phyloP scores from a whole-genome alignment of 2,888 invertebrate genomes.

The Dasypogon diadema region DNA sequence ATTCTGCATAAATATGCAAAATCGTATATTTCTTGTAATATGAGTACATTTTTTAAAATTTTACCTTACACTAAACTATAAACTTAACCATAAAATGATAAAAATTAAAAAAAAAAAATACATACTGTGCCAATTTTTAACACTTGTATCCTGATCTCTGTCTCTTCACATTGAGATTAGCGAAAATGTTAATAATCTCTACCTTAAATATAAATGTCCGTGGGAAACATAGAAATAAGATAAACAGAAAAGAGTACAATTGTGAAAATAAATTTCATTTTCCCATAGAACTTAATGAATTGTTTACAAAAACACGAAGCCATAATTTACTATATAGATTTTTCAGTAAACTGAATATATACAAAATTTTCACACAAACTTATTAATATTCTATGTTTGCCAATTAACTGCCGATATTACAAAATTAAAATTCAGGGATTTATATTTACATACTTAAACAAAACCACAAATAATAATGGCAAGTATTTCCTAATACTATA shows the following conservation, averaged over 20 bases:
- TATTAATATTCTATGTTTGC: constrained; percentile 1
- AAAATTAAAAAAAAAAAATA: constrained; percentile 2
- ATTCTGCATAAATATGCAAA: neutral
- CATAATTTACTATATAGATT: neutral
- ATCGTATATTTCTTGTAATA: neutral
- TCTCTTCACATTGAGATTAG: neutral
- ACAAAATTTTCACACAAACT: constrained; percentile 1
- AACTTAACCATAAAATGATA: too few relatives aligned
- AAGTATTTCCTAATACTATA: constrained; percentile 12
- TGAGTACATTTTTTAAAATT: too few relatives aligned
- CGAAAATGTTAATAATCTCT: too few relatives aligned
- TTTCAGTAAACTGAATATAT: neutral
- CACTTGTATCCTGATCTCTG: too few relatives aligned
- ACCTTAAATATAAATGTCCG: neutral
- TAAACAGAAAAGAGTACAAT: neutral
- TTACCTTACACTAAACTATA: too few relatives aligned
- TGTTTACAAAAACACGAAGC: neutral
- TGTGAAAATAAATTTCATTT: neutral
- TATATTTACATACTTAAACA: neutral
- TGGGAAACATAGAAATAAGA: neutral
- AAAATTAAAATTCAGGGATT: constrained; percentile 39
- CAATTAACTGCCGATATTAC: constrained; percentile 9
- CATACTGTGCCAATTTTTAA: neutral
- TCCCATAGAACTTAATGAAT: too few relatives aligned
- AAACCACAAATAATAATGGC: neutral